Evolutionary conservation across 2,888 invertebrate genomes (phyloP), one percentile per base, ranked within the genome.

Genomic region (Lycophotia porphyrea): DNA sequence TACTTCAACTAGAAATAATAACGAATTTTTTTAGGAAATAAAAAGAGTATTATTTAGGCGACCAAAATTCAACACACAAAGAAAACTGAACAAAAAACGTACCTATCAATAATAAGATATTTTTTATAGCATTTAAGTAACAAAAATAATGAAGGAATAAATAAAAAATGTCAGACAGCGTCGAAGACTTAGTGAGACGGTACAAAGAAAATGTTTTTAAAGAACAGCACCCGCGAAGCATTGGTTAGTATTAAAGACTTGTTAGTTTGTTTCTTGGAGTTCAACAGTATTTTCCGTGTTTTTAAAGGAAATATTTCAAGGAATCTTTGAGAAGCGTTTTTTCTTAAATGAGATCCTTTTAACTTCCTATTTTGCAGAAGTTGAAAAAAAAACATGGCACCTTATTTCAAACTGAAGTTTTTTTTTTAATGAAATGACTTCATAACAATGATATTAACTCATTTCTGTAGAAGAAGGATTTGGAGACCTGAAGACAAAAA

Each of bases 151-250:
- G 92, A 87, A 76, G 73, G 83, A 79, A 79, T 87, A 80, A 18
- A 82, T 80, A 81, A 21, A 87, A 84, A 80, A 93, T 96, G 96
- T 96, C 96, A 34, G 96, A 96, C 85, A 91, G 87, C 60, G 87
- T 93, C 36, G 91, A 93, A 85, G 93, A 94, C 39, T 81, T 96
- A 78, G 90, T 89, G 66, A 93, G 89, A 82, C 87, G 87, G 39
- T 96, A 94, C 86, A 89, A 93, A 74, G 90, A 93, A 84, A 92
- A 94, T 93, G 93, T 94, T 64, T 81, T 87, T 76, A 74, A 80
- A 60, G 89, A 87, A n/a, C 88, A 92, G 71, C 90, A 93, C 84
- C 91, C 94, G 76, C 92, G 94, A 91, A 93, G 94, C 85, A 90
- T 94, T 89, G 96, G 96, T 96, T 88, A 90, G 96, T 96, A 93